A percentile compares a stretch with the other conserved stretches of the same genome.
Conservation (phyloP, 2,888 invertebrate species). For the Sicus ferrugineus region DNA sequence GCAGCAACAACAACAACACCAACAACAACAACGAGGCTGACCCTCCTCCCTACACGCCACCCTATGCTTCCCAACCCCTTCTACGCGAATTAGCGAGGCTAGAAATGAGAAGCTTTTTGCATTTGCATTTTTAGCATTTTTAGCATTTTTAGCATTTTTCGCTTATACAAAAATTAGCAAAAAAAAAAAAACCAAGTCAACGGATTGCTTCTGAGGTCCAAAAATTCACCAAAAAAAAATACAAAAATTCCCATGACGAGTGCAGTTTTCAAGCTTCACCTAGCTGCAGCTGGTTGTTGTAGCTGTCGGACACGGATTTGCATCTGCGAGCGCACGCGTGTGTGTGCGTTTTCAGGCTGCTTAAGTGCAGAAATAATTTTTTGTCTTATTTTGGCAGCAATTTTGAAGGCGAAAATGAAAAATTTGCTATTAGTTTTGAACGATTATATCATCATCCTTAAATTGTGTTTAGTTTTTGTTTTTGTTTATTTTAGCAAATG, state of each 20-base stretch:
- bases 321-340: neutral
- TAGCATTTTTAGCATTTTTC: no score
- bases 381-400: neutral
- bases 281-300: neutral
- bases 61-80: neutral
- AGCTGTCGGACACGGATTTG: neutral
- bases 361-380: neutral
- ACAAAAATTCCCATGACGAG: slow-evolving; percentile 24
- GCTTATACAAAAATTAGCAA: no score
- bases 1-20: slow-evolving; percentile 7
- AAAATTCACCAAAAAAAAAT: neutral
- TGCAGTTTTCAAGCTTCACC: slow-evolving; percentile 26
- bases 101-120: no score
- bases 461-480: neutral
- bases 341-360: neutral
- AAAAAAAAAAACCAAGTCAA: no score
- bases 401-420: slow-evolving; percentile 23
- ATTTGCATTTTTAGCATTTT: no score
- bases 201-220: neutral
- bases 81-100: neutral
- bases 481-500: no score
- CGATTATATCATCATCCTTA: slow-evolving; percentile 18
- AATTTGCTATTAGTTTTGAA: slow-evolving; percentile 1
- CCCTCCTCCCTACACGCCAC: neutral
- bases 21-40: slow-evolving; percentile 1